phyloP scores from a whole-genome alignment of 2,888 invertebrate species.

The Plebejus anna region DNA sequence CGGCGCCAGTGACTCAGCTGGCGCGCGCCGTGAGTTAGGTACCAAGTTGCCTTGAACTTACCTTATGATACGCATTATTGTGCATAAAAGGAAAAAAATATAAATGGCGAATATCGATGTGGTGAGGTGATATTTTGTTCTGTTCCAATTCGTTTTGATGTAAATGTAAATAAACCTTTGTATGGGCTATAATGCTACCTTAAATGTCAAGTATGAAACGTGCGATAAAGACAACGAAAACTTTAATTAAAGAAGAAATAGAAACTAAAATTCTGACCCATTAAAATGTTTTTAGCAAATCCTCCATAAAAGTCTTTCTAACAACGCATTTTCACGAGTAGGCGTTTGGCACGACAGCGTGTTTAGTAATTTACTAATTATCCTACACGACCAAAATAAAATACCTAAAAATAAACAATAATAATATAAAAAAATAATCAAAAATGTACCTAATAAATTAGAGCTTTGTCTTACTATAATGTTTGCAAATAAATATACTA shows the following conservation, averaged over 20 bases:
- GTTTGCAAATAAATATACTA: not conserved
- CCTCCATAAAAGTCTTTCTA: too few species aligned
- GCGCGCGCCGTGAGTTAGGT: conserved; percentile 4
- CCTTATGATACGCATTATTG: not conserved
- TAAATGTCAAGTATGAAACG: too few species aligned
- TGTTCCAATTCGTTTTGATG: too few species aligned
- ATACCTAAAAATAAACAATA: not conserved
- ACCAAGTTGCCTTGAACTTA: conserved; percentile 2
- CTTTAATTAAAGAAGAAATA: too few species aligned
- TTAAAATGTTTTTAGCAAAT: too few species aligned
- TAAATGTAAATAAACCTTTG: too few species aligned
- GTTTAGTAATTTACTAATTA: conserved; percentile 1
- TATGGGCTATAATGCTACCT: too few species aligned
- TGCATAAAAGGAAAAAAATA: not conserved
- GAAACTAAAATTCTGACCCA: too few species aligned
- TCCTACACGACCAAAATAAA: not conserved
- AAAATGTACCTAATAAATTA: too few species aligned
- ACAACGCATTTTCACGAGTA: not conserved
- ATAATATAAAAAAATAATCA: not conserved
- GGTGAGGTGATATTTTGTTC: too few species aligned
- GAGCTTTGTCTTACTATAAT: not conserved
- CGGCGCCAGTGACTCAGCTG: not conserved
- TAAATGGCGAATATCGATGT: not conserved
- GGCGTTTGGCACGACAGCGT: conserved; percentile 2
- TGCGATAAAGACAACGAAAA: too few species aligned